phyloP scores from a whole-genome alignment of 2,797 vertebrate species.

The Rhabdomys pumilio region DNA sequence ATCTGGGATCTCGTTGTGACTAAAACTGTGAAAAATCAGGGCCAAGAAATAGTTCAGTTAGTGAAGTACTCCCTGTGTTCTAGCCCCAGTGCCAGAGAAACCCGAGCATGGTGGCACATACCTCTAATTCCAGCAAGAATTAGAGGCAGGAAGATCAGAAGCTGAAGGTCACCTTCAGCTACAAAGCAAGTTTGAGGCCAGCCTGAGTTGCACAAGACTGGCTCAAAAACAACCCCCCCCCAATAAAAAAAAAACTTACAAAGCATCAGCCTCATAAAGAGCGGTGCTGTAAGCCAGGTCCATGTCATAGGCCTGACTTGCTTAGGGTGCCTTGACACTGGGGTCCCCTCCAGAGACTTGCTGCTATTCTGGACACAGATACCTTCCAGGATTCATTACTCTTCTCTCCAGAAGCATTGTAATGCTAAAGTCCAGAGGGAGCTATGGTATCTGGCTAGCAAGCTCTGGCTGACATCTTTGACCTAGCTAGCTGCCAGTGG shows the following conservation, averaged over 20 bases:
- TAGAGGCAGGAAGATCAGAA: not conserved
- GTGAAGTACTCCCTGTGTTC: not conserved
- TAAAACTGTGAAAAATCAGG: not conserved
- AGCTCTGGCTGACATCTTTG: not conserved
- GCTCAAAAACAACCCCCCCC: not conserved
- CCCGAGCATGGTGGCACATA: too few relatives aligned
- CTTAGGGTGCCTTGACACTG: not conserved
- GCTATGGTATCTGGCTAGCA: not conserved
- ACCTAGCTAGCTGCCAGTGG: not conserved
- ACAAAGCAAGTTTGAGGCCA: not conserved
- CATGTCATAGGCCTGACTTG: constrained; percentile 1
- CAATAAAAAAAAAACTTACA: not conserved
- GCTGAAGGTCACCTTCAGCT: not conserved
- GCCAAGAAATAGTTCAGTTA: not conserved
- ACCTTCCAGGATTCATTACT: constrained; percentile 47
- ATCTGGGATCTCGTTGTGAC: constrained; percentile 9
- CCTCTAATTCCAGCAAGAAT: not conserved
- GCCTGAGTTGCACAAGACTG: not conserved
- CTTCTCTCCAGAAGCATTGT: not conserved
- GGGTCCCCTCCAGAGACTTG: not conserved
- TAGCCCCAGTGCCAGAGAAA: not conserved
- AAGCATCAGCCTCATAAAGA: constrained; percentile 25
- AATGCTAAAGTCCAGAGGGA: constrained; percentile 27
- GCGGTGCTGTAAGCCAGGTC: not conserved
- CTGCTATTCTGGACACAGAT: constrained; percentile 24